phyloP scores from a whole-genome alignment of 2,113 vertebrate genomes.

The Urocynchramus pylzowi region DNA sequence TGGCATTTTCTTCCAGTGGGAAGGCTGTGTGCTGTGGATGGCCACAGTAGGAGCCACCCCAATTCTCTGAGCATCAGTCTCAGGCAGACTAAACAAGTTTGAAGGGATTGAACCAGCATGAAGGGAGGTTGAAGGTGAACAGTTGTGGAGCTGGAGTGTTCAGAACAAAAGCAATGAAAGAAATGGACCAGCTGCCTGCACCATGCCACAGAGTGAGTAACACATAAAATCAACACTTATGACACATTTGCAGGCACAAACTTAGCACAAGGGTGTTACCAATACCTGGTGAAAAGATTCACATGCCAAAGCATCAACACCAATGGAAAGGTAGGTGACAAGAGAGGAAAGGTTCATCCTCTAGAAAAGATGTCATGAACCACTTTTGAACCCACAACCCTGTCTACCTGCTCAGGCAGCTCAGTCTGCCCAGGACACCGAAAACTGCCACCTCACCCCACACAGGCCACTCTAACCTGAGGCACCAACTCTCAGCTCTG shows the following conservation, averaged over 20 bases:
- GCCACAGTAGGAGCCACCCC: background rate
- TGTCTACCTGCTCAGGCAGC: background rate
- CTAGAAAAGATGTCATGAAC: background rate
- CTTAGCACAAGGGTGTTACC: background rate
- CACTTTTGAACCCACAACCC: background rate
- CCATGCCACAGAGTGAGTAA: background rate
- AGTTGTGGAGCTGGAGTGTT: background rate
- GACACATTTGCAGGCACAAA: background rate
- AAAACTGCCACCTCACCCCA: background rate
- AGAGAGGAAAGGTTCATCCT: background rate
- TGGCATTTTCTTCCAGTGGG: background rate
- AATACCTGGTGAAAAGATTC: background rate
- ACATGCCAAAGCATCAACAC: background rate
- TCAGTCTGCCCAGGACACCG: background rate
- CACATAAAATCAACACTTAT: background rate
- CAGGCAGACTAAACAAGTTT: background rate
- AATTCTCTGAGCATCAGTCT: background rate
- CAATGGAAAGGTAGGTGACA: background rate
- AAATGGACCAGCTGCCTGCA: background rate
- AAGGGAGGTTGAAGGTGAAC: background rate
- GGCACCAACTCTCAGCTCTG: background rate
- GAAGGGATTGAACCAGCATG: background rate
- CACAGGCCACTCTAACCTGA: background rate
- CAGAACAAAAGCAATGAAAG: background rate
- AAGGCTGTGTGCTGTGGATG: background rate